phyloP scores from a whole-genome alignment of 2,888 invertebrate species.

The Scaptomyza tumidula region DNA sequence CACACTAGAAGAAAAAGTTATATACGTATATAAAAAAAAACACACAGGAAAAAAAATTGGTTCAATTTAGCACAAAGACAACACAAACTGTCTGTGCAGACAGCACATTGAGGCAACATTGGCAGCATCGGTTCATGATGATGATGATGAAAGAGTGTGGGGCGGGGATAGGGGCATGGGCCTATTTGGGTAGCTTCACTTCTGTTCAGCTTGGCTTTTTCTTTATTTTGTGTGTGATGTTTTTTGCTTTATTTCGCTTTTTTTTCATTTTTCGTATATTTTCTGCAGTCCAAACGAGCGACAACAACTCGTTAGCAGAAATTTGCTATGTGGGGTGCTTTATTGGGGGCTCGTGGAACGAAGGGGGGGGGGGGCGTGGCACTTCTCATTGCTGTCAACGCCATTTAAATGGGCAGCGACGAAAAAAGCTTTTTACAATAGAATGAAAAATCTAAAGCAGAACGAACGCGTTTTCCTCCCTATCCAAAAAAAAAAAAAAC shows the following conservation, averaged over 20 bases:
- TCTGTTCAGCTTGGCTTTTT: constrained; percentile 25
- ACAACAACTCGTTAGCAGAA: constrained; percentile 77
- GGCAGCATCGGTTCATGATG: constrained; percentile 49
- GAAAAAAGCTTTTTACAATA: constrained; percentile 68
- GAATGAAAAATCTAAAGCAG: constrained; percentile 45
- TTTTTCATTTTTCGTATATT: neutral
- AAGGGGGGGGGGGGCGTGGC: neutral
- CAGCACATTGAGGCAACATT: constrained; percentile 36
- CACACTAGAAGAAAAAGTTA: constrained; percentile 43
- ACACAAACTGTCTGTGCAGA: constrained; percentile 25
- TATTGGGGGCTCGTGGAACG: constrained; percentile 19
- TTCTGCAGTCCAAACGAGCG: constrained; percentile 56
- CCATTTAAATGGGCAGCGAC: constrained; percentile 74
- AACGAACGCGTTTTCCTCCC: constrained; percentile 53
- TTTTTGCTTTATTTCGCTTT: neutral
- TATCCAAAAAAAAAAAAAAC: constrained; percentile 18
- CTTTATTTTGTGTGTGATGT: constrained; percentile 20
- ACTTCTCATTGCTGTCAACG: constrained; percentile 65
- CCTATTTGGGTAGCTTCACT: constrained; percentile 49
- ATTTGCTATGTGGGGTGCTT: constrained; percentile 65
- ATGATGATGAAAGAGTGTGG: constrained; percentile 11
- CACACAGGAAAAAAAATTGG: constrained; percentile 60
- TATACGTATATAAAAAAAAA: constrained; percentile 24
- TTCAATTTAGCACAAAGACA: constrained; percentile 79
- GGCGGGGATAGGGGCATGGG: constrained; percentile 2